phyloP scores from a whole-genome alignment of 2,888 invertebrate genomes.

The Candidula unifasciata region DNA sequence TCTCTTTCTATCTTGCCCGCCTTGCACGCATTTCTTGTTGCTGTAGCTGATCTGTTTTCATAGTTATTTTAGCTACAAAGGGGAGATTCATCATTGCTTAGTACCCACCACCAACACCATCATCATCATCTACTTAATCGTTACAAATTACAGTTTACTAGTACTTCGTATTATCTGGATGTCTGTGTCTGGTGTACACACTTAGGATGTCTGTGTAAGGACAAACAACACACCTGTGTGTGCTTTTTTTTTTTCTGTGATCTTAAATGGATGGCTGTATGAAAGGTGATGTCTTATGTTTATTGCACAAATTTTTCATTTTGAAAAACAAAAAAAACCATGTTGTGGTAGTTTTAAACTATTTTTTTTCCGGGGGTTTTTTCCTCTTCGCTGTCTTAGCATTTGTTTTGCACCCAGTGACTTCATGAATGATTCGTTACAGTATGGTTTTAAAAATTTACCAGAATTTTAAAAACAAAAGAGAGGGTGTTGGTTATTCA shows the following conservation, averaged over 20 bases:
- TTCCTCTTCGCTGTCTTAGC: background rate
- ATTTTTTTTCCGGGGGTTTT: no score
- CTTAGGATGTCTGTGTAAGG: conserved; percentile 24
- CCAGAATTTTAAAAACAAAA: no score
- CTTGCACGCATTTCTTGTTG: no score
- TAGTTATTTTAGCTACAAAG: conserved; percentile 12
- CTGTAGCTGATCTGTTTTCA: conserved; percentile 2
- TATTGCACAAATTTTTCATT: background rate
- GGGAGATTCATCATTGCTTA: conserved; percentile 34
- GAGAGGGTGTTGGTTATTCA: background rate
- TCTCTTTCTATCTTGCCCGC: no score
- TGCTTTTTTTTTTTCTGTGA: no score
- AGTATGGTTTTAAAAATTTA: background rate
- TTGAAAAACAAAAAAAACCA: background rate
- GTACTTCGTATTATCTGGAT: conserved; percentile 25
- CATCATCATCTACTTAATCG: conserved; percentile 11
- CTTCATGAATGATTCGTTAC: conserved; percentile 6
- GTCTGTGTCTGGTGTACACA: conserved; percentile 41
- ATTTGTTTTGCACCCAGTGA: conserved; percentile 7
- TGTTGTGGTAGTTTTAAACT: background rate
- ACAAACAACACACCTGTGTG: conserved; percentile 9
- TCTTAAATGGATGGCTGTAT: conserved; percentile 33
- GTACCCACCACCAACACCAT: conserved; percentile 9
- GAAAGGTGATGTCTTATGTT: conserved; percentile 17
- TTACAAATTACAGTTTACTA: background rate